Base-by-base conservation (phyloP, 2,888 invertebrate genomes). In the Eupeodes luniger region DNA sequence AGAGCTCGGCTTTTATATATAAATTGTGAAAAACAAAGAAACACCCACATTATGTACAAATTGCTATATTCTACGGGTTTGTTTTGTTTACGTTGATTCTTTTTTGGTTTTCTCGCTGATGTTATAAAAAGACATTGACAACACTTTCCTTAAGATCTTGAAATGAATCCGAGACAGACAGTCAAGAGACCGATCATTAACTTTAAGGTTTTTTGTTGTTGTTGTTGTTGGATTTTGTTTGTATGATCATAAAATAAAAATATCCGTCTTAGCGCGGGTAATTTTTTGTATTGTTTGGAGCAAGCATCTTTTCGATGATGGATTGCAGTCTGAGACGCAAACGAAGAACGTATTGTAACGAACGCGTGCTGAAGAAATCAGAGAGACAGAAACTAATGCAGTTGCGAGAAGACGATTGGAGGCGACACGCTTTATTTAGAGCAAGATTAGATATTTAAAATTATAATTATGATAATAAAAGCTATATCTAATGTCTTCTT, bases 391-490 rank as follows among this genome's bases (percentile, higher is more conserved):
- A 11, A 62, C 55, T 59, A 11, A 77, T 66, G 40, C 57, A 47
- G 49, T 51, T 57, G 16, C 40, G 4, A 40, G 40, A 57, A 27
- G 64, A 66, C 10, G 80, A 84, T 51, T 51, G 44, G 44, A 70
- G 57, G 80, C 69, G 70, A 76, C 64, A 66, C 64, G 75, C 44
- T 62, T 80, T 85, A 70, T 76, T 85, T 76, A 76, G 66, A 61
- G 55, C 62, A 16, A 49, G 85, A 85, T 85, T 76, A 85, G 85
- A 81, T 85, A 81, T 81, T 59, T 51, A 66, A 70, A 80, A 44
- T 51, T 76, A 53, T 51, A 80, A 44, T 51, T 76, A 53, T 51
- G 62, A 84, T 61, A 79, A 67, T 51, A 64, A 70, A 78, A 67
- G 78, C 64, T 57, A 82, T 55, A 82, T 55, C 57, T 72, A 53